Evolutionary conservation across 2,888 invertebrate species (phyloP).

Genomic region (Diarsia rubi): DNA sequence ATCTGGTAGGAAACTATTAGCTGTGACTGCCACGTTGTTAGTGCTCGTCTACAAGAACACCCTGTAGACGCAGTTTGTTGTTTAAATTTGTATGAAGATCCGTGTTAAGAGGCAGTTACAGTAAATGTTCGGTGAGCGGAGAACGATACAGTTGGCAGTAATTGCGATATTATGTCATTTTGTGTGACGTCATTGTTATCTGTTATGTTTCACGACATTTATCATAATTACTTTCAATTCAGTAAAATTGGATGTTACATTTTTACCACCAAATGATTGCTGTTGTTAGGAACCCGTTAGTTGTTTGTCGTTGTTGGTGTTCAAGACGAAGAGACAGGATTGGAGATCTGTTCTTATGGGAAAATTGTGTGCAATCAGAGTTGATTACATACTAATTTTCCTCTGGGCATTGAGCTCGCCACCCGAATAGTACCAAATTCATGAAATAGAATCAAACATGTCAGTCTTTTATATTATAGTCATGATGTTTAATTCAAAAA

Average conservation of each 20-base stretch:
- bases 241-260: background rate
- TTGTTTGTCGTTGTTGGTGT: slow-evolving; percentile 30
- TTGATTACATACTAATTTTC: background rate
- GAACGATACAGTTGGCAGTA: slow-evolving; percentile 5
- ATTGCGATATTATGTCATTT: background rate
- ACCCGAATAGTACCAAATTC: background rate
- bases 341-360: slow-evolving; percentile 6
- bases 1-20: background rate
- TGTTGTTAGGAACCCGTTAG: slow-evolving; percentile 20
- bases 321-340: background rate
- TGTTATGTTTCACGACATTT: slow-evolving; percentile 6
- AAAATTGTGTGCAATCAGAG: background rate
- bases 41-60: background rate
- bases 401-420: slow-evolving; percentile 2
- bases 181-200: background rate
- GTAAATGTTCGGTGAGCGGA: background rate
- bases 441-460: background rate
- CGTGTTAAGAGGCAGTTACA: background rate
- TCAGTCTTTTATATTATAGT: slow-evolving; percentile 12
- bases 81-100: background rate
- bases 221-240: slow-evolving; percentile 1
- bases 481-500: no score
- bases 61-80: background rate
- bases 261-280: background rate
- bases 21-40: slow-evolving; percentile 7